A percentile compares a stretch with the other conserved stretches of the same genome.
Conservation (phyloP, 2,797 vertebrate species). For the Psittacula echo region DNA sequence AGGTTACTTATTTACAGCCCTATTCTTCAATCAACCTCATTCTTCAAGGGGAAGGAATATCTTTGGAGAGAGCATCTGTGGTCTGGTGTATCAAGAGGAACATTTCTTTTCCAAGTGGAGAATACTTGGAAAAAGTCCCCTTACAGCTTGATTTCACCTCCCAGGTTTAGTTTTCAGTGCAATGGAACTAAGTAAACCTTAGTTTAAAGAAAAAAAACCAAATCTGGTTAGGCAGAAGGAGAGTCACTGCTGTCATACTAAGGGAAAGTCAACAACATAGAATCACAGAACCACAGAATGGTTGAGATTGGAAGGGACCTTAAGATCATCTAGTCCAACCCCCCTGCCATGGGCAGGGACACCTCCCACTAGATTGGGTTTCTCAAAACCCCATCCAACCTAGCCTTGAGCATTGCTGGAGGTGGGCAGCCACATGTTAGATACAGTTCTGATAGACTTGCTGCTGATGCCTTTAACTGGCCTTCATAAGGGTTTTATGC, state of each 20-base stretch:
- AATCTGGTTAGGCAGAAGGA: background rate
- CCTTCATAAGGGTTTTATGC: conserved; percentile 85
- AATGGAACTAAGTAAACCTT: background rate
- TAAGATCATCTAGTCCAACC: background rate
- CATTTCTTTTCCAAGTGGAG: background rate
- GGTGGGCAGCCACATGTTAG: background rate
- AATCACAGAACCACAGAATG: background rate
- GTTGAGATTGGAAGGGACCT: background rate
- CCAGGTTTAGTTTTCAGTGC: background rate
- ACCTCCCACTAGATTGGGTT: background rate
- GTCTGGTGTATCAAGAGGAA: background rate
- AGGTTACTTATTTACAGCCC: too few species aligned
- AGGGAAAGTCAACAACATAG: conserved; percentile 76
- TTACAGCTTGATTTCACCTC: background rate
- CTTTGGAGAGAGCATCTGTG: background rate
- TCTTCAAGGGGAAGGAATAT: background rate
- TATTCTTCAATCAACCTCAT: too few species aligned
- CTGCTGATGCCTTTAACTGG: conserved; percentile 77
- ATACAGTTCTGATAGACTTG: conserved; percentile 75
- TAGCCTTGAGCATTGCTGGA: background rate
- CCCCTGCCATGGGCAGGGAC: background rate
- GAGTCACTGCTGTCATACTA: conserved; percentile 63
- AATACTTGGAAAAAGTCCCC: background rate
- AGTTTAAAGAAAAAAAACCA: background rate
- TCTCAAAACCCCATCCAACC: background rate